Conservation (phyloP, 2,797 vertebrate genomes). For the Anableps anableps region DNA sequence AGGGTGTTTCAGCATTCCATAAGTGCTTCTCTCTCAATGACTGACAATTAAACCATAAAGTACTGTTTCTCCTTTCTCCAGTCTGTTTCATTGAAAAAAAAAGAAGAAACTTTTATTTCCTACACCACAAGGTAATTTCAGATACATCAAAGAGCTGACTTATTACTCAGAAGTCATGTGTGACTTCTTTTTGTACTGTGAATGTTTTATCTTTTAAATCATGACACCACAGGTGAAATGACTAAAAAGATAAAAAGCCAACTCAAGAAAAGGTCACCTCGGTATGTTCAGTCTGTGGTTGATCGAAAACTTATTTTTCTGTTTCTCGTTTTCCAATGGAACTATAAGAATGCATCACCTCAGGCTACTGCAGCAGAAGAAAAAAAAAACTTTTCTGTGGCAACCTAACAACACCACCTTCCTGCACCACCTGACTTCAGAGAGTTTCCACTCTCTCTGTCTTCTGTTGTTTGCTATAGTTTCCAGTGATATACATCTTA, state of each 20-base stretch:
- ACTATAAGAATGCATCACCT: conserved; percentile 20
- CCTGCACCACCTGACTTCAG: conserved; percentile 63
- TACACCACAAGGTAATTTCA: neutral
- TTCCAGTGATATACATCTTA: conserved; percentile 56
- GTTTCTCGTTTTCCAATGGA: neutral
- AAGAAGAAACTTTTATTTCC: conserved; percentile 6
- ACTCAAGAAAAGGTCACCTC: neutral
- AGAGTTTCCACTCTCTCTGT: conserved; percentile 56
- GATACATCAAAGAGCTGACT: conserved; percentile 1
- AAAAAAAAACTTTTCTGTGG: conserved; percentile 13
- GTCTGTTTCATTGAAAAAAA: conserved; percentile 9
- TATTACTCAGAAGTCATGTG: no score
- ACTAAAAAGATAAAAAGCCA: neutral
- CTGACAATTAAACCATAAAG: conserved; percentile 7
- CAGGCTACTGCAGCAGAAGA: conserved; percentile 22
- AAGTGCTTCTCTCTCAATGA: conserved; percentile 18
- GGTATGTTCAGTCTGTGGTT: neutral
- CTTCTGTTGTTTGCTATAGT: conserved; percentile 28
- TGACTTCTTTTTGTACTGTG: neutral
- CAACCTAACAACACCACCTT: conserved; percentile 31
- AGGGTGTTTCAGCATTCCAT: neutral
- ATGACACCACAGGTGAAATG: neutral
- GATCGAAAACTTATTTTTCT: neutral
- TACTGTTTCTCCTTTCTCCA: conserved; percentile 11
- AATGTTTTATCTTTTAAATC: neutral